Base-by-base conservation (phyloP, 53 echinoderm and acorn worm genomes). In the Paracentrotus lividus region DNA sequence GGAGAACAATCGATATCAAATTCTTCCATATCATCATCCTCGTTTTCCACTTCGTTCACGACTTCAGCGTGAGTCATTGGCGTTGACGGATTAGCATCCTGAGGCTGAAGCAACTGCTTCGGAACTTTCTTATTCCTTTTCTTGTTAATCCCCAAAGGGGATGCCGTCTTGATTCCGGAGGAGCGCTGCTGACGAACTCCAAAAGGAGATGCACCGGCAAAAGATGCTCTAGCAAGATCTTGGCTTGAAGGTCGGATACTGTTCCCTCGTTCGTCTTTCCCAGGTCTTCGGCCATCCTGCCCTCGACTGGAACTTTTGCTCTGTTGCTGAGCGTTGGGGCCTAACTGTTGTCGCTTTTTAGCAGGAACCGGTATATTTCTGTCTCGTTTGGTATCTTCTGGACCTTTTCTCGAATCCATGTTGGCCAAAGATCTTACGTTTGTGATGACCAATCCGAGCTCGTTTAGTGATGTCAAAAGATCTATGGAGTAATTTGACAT, bases 1-100 rank as follows among this genome's bases (percentile, higher is more conserved):
- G 92, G 92, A 26, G 55, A 49, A 38, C 77, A 77, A 42, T 92
- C 92, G 77, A 92, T 77, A 13, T 92, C 92, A 54, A 53, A 75
- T 20, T 55, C n/a, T 24, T 51, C 77, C 29, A 69, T 47, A 20
- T 42, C 69, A 24, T 92, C 77, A 77, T 52, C 66, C 8, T 38
- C 53, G 32, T 9, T 4, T 49, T 67, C 88, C 51, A 38, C 36
- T 36, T 57, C 90, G 44, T 64, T 4, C 43, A 66, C 44, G 42
- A 21, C 77, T 23, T 23, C 52, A 21, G 53, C 2, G 42, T 54
- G 51, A 29, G 9, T 13, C 16, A 77, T 69, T 5, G 77, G 53
- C 21, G 92, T 75, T 77, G 54, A 38, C 4, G 92, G 77, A 31
- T 42, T 45, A 42, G 20, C 4, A 26, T 49, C 26, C 53, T 52